Percentiles rank a stretch among this genome's conserved stretches.
Conservation (phyloP, 2,888 invertebrate genomes). For the Stenoptilia bipunctidactyla region DNA sequence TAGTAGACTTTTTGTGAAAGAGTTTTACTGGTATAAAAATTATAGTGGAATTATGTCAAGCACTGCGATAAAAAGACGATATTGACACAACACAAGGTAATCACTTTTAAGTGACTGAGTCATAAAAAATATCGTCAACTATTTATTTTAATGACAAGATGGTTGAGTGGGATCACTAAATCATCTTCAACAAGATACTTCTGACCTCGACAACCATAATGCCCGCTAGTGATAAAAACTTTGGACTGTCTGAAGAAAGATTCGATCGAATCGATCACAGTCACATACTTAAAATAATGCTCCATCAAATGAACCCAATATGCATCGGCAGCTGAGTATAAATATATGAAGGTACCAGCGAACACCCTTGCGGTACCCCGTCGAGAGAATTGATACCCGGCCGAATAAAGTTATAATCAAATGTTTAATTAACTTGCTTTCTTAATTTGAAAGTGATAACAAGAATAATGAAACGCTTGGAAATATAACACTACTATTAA, state of each 20-base stretch:
- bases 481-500: too few species aligned
- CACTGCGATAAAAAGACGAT: too few species aligned
- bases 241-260: slow-evolving; percentile 49
- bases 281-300: slow-evolving; percentile 60
- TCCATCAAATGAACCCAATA: slow-evolving; percentile 36
- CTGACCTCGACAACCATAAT: slow-evolving; percentile 11
- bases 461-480: neutral
- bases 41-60: too few species aligned
- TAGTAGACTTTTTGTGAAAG: too few species aligned
- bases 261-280: slow-evolving; percentile 64
- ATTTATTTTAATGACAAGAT: slow-evolving; percentile 45
- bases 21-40: too few species aligned
- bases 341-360: slow-evolving; percentile 39
- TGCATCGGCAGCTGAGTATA: slow-evolving; percentile 33
- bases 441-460: slow-evolving; percentile 13
- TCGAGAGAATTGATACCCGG: slow-evolving; percentile 33
- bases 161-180: slow-evolving; percentile 44
- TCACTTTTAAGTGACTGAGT: too few species aligned
- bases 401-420: slow-evolving; percentile 31
- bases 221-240: slow-evolving; percentile 37
- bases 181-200: slow-evolving; percentile 34
- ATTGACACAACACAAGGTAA: too few species aligned
- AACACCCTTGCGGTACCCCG: slow-evolving; percentile 38
- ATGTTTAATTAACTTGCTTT: slow-evolving; percentile 31
- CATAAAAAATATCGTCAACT: slow-evolving; percentile 22